Evolutionary conservation across 2,113 vertebrate genomes (phyloP).

Genomic region (Callionymus lyra): DNA sequence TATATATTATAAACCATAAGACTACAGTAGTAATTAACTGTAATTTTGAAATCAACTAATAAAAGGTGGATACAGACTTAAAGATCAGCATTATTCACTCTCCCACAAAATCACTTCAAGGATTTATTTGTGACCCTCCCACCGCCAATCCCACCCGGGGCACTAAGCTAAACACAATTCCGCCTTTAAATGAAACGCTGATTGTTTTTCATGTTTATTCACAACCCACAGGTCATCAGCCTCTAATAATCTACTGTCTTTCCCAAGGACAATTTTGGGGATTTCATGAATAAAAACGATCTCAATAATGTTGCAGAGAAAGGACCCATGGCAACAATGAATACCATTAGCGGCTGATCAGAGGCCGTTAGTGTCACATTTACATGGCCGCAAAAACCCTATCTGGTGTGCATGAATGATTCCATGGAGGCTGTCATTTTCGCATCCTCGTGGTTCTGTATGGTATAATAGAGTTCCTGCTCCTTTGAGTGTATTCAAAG

Average conservation of each 20-base stretch:
- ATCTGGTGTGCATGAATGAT: slow-evolving; percentile 28
- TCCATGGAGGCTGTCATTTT: slow-evolving; percentile 18
- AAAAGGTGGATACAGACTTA: no score
- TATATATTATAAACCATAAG: no score
- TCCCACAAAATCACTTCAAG: slow-evolving; percentile 47
- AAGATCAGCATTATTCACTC: slow-evolving; percentile 45
- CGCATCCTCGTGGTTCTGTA: slow-evolving; percentile 12
- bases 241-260: slow-evolving; percentile 58
- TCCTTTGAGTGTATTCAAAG: slow-evolving; percentile 15
- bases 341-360: slow-evolving; percentile 66
- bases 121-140: slow-evolving; percentile 33
- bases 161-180: slow-evolving; percentile 33
- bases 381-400: slow-evolving; percentile 40
- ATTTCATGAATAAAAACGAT: slow-evolving; percentile 74
- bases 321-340: slow-evolving; percentile 65
- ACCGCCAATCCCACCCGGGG: slow-evolving; percentile 23
- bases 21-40: no score
- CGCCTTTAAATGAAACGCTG: slow-evolving; percentile 56
- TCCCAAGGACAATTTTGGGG: slow-evolving; percentile 72
- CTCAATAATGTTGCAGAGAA: slow-evolving; percentile 60
- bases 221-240: slow-evolving; percentile 62
- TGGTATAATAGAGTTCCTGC: slow-evolving; percentile 16
- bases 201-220: slow-evolving; percentile 75
- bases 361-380: slow-evolving; percentile 55
- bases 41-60: no score